Conservation (phyloP, 2,888 invertebrate genomes). For the Rutpela maculata region DNA sequence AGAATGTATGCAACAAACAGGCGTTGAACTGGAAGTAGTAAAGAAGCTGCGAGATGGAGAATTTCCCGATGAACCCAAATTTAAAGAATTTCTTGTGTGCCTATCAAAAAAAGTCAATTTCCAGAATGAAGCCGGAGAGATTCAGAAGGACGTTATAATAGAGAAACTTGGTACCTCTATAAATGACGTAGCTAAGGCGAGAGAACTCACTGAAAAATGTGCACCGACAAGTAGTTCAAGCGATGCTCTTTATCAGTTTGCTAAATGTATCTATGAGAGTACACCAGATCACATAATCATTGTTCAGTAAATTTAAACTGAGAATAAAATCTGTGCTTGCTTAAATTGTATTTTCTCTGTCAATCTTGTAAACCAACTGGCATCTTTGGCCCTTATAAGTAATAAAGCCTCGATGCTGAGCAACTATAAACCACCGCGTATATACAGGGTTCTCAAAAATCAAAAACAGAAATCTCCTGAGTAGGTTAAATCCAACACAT, state of each 20-base stretch:
- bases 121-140: conserved; percentile 59
- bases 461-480: too few species aligned
- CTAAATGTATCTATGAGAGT: conserved; percentile 7
- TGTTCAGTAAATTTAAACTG: background rate
- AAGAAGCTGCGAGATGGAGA: conserved; percentile 52
- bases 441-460: too few species aligned
- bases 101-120: conserved; percentile 59
- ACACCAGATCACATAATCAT: background rate
- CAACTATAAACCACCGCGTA: too few species aligned
- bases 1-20: conserved; percentile 51
- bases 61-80: conserved; percentile 56
- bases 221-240: background rate
- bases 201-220: conserved; percentile 2
- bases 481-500: too few species aligned
- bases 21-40: conserved; percentile 50
- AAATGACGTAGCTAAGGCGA: conserved; percentile 20
- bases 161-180: conserved; percentile 45
- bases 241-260: background rate
- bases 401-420: too few species aligned
- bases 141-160: conserved; percentile 52
- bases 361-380: too few species aligned
- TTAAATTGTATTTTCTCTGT: too few species aligned
- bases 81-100: conserved; percentile 57
- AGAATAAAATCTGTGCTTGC: background rate
- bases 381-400: too few species aligned